phyloP scores from a whole-genome alignment of 1,140 invertebrate genomes.

The Lepidurus couesii region DNA sequence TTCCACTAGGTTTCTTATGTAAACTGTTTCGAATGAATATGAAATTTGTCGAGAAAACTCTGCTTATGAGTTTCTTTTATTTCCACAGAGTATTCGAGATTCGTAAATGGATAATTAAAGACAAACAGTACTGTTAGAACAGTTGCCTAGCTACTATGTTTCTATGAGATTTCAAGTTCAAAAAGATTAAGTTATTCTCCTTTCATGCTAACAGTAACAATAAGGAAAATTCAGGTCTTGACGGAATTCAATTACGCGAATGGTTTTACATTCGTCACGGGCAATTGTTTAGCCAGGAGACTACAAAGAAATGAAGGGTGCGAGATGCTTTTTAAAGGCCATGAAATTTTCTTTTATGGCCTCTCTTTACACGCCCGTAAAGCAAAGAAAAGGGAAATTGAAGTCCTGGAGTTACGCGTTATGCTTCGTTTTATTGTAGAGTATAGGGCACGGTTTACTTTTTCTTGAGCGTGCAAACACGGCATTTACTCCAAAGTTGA shows the following conservation, averaged over 20 bases:
- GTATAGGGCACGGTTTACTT: background rate
- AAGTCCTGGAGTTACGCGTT: background rate
- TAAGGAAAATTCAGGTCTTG: background rate
- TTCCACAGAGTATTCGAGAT: too few relatives aligned
- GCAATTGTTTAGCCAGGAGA: background rate
- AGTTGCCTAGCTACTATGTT: too few relatives aligned
- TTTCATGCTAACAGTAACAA: too few relatives aligned
- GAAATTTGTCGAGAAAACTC: too few relatives aligned
- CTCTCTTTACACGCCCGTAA: constrained; percentile 10
- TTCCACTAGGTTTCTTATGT: too few relatives aligned
- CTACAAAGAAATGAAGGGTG: background rate
- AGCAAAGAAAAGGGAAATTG: constrained; percentile 3
- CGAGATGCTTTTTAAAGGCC: background rate
- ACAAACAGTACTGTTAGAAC: too few relatives aligned
- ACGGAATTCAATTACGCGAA: background rate
- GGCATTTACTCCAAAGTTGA: background rate
- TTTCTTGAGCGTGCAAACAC: background rate
- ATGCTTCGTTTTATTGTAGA: background rate
- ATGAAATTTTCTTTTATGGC: constrained; percentile 1
- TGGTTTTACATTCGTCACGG: background rate
- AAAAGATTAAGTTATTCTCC: too few relatives aligned
- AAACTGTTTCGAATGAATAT: too few relatives aligned
- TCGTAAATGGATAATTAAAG: too few relatives aligned
- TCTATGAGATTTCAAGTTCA: too few relatives aligned
- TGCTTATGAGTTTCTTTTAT: too few relatives aligned